Evolutionary conservation across 2,888 invertebrate genomes (phyloP).

Genomic region (Sylvicola cinctus): DNA sequence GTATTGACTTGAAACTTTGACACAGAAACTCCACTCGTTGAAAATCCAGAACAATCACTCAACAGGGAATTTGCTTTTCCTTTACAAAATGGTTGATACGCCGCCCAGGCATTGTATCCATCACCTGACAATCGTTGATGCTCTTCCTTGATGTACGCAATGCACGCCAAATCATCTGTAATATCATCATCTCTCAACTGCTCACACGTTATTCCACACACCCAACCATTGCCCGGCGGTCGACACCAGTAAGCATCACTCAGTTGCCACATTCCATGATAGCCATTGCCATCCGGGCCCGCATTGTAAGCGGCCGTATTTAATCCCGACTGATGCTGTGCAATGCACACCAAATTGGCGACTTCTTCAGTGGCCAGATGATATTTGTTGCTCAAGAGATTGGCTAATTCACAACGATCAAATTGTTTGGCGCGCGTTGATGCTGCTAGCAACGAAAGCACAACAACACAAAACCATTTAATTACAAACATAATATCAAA

Average conservation of each 20-base stretch:
- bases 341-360: slow-evolving; percentile 51
- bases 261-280: slow-evolving; percentile 53
- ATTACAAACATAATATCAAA: too few species aligned
- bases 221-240: slow-evolving; percentile 29
- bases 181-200: slow-evolving; percentile 45
- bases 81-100: slow-evolving; percentile 15
- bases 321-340: slow-evolving; percentile 45
- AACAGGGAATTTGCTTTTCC: neutral
- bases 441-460: too few species aligned
- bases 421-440: too few species aligned
- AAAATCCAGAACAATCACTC: neutral
- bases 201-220: slow-evolving; percentile 36
- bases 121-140: slow-evolving; percentile 43
- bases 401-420: slow-evolving; percentile 48
- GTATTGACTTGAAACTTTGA: neutral
- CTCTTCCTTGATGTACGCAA: slow-evolving; percentile 37
- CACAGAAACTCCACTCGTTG: neutral
- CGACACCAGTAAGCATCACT: slow-evolving; percentile 49
- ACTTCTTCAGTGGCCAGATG: slow-evolving; percentile 31
- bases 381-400: slow-evolving; percentile 33
- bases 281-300: slow-evolving; percentile 33
- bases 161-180: slow-evolving; percentile 44
- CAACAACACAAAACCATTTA: too few species aligned
- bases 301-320: slow-evolving; percentile 37
- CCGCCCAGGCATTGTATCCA: slow-evolving; percentile 35